Base-by-base conservation (phyloP, 2,113 vertebrate genomes). In the Alosa alosa region DNA sequence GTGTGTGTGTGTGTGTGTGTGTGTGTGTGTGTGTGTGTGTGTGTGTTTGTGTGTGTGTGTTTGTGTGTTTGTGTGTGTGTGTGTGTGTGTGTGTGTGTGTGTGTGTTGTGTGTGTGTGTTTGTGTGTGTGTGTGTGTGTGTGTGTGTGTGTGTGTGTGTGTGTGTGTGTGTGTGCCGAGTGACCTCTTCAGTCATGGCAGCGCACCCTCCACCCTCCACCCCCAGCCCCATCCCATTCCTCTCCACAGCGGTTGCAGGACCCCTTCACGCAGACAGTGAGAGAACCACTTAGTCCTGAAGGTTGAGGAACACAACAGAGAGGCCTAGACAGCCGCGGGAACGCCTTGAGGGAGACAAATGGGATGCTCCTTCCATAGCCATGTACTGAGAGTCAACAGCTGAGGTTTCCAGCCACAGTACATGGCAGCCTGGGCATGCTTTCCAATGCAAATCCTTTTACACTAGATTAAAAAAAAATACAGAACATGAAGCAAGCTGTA, bases 341-440 rank as follows among this genome's bases (percentile, higher is more conserved):
- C 36, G 36, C 36, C 72, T 78, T 78, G 72, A 78, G 15, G 72
- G 72, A 78, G 36, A 78, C 15, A 78, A 78, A 78, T 78, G 72
- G 72, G 72, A 15, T 17, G 36, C 31, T 39, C 31, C 25, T 78
- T 3, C 10, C 36, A 4, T 3, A 15, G 72, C 72, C 10, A 15
- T 17, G 72, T 15, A 78, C 25, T 15, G 72, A 31, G 39, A 17
- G 31, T 0, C 31, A 39, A 39, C 31, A 78, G 72, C 72, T 78
- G 72, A 78, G 31, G 36, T 36, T 36, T 78, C 10, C 11, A 78
- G 17, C 13, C 50, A 17, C 15, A 17, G 18, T 22, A 60, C 55
- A 60, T 20, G 55, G 18, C 18, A 60, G 55, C 55, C 64, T 36
- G 25, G 64, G 36, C 64, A 72, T 31, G 4, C 60, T 25, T 6